A percentile compares a stretch with the other conserved stretches of the same genome.
Evolutionary conservation across 2,797 vertebrate species (phyloP).

Genomic region (Chaetophractus vellerosus): DNA sequence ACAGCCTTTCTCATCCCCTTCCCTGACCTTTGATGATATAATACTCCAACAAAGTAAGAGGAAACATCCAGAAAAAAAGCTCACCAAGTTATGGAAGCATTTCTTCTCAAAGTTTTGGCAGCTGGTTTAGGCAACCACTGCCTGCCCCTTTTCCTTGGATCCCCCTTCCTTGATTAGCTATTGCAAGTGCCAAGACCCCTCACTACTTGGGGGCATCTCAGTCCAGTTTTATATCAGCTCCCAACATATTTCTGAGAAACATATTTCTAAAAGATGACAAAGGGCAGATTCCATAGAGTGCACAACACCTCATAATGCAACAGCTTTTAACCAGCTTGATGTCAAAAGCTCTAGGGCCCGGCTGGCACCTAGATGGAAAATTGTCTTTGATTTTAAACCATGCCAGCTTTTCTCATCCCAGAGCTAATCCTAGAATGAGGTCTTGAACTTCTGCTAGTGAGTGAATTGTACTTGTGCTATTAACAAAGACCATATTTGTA

Average conservation of each 20-base stretch:
- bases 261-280: conserved; percentile 16
- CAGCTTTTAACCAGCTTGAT: not conserved
- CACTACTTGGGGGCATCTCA: not conserved
- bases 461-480: not conserved
- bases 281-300: not conserved
- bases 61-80: not conserved
- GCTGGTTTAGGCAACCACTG: not conserved
- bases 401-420: not conserved
- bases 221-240: not conserved
- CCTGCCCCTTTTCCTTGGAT: not conserved
- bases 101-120: not conserved
- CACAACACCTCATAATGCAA: not conserved
- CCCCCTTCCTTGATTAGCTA: not conserved
- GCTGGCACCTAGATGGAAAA: conserved; percentile 19
- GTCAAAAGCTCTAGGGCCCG: not conserved
- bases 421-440: not conserved
- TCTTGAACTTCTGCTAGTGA: not conserved
- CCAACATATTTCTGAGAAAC: conserved; percentile 52
- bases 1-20: not conserved
- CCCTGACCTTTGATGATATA: not conserved
- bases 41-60: not conserved
- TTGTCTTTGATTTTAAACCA: not conserved
- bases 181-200: not conserved
- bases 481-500: conserved; percentile 18
- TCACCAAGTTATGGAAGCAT: not conserved